Base-by-base conservation (phyloP, 2,888 invertebrate species). In the Pilophorus perplexus region DNA sequence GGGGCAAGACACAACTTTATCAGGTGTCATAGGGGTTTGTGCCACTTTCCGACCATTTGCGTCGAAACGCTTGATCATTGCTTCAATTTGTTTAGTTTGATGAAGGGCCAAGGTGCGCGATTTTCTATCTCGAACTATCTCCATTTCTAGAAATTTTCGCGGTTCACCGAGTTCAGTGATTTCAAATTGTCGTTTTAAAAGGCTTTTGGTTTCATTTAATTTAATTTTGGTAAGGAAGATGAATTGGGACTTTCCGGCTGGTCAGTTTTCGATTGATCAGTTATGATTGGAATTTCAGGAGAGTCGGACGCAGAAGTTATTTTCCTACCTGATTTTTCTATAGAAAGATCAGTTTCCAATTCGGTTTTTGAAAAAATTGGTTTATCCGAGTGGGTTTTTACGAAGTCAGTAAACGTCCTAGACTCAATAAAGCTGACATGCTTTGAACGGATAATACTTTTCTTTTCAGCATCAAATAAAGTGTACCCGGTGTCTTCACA, bases 281-380 rank as follows among this genome's bases (percentile, higher is more conserved):
- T n/a, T n/a, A n/a, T n/a, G n/a, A n/a, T n/a, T n/a, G n/a, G n/a
- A n/a, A n/a, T n/a, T n/a, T n/a, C n/a, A n/a, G n/a, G n/a, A n/a
- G n/a, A n/a, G n/a, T n/a, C n/a, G n/a, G n/a, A n/a, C n/a, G n/a
- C n/a, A n/a, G n/a, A n/a, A n/a, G n/a, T n/a, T n/a, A n/a, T 14
- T 18, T 18, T 37, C 14, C 3, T 37, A 33, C 55, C 12, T 33
- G 16, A 37, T 5, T 37, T 23, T 37, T 37, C 27, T 55, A 33
- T n/a, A 55, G 55, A 18, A 55, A 55, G 2, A 18, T n/a, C 55
- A 12, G 55, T 55, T 37, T 55, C 33, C 2, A 33, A 8, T 14
- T 55, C 55, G 4, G 18, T 8, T 14, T 55, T 28, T n/a, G n/a
- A n/a, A n/a, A n/a, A n/a, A n/a, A n/a, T n/a, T n/a, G n/a, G n/a